Percentiles rank a stretch among this genome's conserved stretches.
Conservation (phyloP, 2,113 vertebrate genomes). For the Trochalopteron elliotii region DNA sequence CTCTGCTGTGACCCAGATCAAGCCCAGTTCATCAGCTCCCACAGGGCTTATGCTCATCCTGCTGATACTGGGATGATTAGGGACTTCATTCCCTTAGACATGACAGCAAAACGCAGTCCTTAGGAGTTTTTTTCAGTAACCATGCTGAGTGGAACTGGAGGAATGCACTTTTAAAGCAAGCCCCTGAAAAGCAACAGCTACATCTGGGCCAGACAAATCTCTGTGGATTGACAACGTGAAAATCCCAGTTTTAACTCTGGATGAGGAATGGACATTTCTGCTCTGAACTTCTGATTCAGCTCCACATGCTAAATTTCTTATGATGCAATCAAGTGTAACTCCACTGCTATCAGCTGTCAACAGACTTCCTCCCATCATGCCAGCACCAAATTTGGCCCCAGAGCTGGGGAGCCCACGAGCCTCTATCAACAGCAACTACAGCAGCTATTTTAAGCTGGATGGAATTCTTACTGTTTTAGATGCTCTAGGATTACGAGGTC, state of each 20-base stretch:
- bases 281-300: background rate
- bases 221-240: background rate
- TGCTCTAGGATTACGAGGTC: constrained; percentile 37
- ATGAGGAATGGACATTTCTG: background rate
- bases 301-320: background rate
- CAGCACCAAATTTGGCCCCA: constrained; percentile 39
- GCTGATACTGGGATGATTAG: background rate
- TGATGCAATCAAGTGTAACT: constrained; percentile 23
- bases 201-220: background rate
- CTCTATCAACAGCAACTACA: background rate
- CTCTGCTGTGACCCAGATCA: background rate
- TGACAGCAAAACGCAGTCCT: background rate
- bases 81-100: background rate
- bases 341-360: constrained; percentile 27
- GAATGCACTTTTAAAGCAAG: background rate
- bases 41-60: accelerated
- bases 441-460: constrained; percentile 40
- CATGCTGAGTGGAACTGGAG: background rate
- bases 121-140: background rate
- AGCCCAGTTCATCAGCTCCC: background rate
- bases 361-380: constrained; percentile 10
- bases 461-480: background rate
- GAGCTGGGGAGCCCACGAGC: background rate
- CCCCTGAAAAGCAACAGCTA: background rate
- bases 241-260: background rate